A percentile compares a stretch with the other conserved stretches of the same genome.
Conservation (phyloP, 1,140 invertebrate species). For the Drepana arcuata region DNA sequence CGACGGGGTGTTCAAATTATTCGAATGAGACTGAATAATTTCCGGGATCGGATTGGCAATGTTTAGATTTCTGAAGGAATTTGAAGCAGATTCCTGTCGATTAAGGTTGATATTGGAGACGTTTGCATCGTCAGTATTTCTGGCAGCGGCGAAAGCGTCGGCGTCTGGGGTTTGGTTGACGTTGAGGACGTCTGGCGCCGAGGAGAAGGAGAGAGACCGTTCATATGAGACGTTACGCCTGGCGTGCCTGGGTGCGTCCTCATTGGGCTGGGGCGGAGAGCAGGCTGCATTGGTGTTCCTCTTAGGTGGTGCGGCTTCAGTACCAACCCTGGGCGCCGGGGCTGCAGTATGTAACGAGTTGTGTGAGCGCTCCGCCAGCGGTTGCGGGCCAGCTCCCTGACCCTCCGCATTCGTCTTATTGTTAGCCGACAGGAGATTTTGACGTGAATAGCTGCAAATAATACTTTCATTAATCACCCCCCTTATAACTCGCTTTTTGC, state of each 20-base stretch:
- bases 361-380: conserved; percentile 61
- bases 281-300: conserved; percentile 41
- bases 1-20: conserved; percentile 46
- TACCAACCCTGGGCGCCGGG: conserved; percentile 42
- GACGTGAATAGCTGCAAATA: conserved; percentile 84
- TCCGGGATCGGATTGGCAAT: conserved; percentile 55
- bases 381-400: conserved; percentile 52
- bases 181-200: conserved; percentile 71
- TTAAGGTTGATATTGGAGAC: conserved; percentile 37
- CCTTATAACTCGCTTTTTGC: no score
- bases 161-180: conserved; percentile 61
- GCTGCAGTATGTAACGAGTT: conserved; percentile 58
- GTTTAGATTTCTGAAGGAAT: conserved; percentile 43
- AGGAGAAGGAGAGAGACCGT: conserved; percentile 47
- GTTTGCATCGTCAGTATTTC: conserved; percentile 22
- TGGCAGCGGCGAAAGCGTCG: conserved; percentile 11
- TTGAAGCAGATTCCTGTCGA: conserved; percentile 15
- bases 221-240: conserved; percentile 51
- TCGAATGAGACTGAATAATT: conserved; percentile 55
- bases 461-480: no score
- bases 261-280: conserved; percentile 28
- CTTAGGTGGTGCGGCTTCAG: no score
- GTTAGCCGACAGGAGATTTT: conserved; percentile 85
- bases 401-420: conserved; percentile 77
- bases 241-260: conserved; percentile 19